Base-by-base conservation (phyloP, 1,140 invertebrate genomes). In the Cotesia chilonis region DNA sequence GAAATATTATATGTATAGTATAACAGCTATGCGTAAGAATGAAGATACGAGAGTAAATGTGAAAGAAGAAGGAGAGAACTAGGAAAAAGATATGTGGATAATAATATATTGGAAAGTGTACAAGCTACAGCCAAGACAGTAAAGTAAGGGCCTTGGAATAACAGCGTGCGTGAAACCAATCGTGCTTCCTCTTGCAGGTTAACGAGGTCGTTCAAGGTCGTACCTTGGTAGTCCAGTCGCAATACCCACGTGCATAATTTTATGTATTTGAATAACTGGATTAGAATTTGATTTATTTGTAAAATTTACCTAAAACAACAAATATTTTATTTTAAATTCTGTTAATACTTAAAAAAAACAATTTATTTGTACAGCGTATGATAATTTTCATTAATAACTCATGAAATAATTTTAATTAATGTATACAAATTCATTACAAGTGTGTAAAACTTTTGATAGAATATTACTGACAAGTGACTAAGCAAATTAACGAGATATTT, bases 141-240 rank as follows among this genome's bases (percentile, higher is more conserved):
- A 5, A 68, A 65, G 14, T 20, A 20, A 59, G 54, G 17, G 57
- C 14, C 57, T 28, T 59, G 17, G 57, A 59, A 59, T 59, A 59
- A 59, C 57, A 65, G 36, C 63, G 14, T 47, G 66, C 69, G 69
- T 65, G 69, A 65, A 71, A 71, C 69, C 71, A 68, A 75, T 75
- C 74, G 74, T 67, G 74, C 71, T 73, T 75, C 74, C 74, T 75
- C 74, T 66, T 68, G 74, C 73, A 68, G 71, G 74, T 73, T 75
- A 75, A 75, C 74, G 74, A 75, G 74, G 74, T 73, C 74, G 71
- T 71, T 75, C 74, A 75, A 75, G 74, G 74, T 73, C 74, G 74
- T 71, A 65, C 64, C 59, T 74, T 59, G 55, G 12, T 51, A 36
- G 37, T 35, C 68, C 68, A 52, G 36, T 10, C 35, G n/a, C 9